A percentile compares a stretch with the other conserved stretches of the same genome.
These are phyloP conservation scores for Callospermophilus lateralis DNA, from an alignment of 2,113 vertebrate species.

Conservation along the genomic window DNA sequence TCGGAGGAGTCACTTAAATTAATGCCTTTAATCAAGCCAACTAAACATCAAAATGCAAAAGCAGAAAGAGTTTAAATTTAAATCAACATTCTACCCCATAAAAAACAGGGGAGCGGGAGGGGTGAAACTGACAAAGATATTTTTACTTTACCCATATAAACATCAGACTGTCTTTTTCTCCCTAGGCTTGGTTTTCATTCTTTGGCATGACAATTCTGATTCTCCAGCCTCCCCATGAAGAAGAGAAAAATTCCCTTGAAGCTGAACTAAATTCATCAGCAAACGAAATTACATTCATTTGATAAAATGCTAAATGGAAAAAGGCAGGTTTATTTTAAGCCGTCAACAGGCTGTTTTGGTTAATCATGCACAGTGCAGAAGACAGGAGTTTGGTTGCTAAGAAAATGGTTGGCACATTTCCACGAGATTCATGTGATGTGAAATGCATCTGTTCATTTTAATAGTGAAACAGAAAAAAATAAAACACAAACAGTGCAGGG, in stretches of 20 bases:
- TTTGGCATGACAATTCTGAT: conserved; percentile 74
- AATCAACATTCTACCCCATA: conserved; percentile 56
- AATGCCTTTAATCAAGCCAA: conserved; percentile 66
- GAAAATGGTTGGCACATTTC: conserved; percentile 88
- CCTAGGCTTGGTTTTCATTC: conserved; percentile 66
- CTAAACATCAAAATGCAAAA: conserved; percentile 55
- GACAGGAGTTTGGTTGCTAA: conserved; percentile 87
- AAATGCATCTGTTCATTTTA: conserved; percentile 86
- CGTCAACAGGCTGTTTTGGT: conserved; percentile 86
- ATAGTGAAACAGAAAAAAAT: conserved; percentile 79
- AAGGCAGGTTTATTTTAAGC: conserved; percentile 88
- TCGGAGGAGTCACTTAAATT: conserved; percentile 54
- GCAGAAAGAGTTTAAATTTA: conserved; percentile 57
- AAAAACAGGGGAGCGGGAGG: background rate
- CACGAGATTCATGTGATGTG: conserved; percentile 82
- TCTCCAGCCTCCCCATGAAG: conserved; percentile 81
- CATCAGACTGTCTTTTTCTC: conserved; percentile 71
- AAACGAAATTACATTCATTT: conserved; percentile 83
- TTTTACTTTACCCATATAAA: conserved; percentile 79
- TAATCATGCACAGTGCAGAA: conserved; percentile 83
- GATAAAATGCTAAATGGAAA: conserved; percentile 87
- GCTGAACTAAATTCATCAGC: conserved; percentile 85
- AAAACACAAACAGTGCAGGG: conserved; percentile 73
- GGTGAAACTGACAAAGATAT: conserved; percentile 54
- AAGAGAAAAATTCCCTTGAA: conserved; percentile 83